Percentiles rank a stretch among this genome's conserved stretches.
Conservation (phyloP, 2,113 vertebrate genomes). For the Microtus oregoni region DNA sequence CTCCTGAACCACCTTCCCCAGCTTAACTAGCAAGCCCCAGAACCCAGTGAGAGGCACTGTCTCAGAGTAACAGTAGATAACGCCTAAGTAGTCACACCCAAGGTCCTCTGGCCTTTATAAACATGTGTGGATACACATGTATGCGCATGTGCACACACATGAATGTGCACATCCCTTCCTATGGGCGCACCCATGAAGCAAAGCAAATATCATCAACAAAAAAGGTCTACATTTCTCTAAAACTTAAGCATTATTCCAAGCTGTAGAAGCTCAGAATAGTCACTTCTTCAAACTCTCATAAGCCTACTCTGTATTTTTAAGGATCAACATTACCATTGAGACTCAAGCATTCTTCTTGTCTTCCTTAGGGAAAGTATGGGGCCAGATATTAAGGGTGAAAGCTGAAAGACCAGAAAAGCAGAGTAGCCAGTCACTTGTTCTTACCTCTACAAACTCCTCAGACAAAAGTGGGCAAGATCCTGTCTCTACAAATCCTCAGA, state of each 20-base stretch:
- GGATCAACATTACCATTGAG: not conserved
- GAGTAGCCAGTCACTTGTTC: too few relatives aligned
- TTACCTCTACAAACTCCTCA: too few relatives aligned
- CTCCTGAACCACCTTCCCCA: not conserved
- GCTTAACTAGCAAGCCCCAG: not conserved
- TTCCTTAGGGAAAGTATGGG: not conserved
- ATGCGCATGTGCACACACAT: too few relatives aligned
- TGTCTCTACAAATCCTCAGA: too few relatives aligned
- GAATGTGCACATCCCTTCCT: not conserved
- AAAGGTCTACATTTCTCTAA: not conserved
- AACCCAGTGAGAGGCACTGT: not conserved
- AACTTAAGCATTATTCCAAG: not conserved
- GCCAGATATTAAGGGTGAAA: too few relatives aligned
- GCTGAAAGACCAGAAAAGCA: too few relatives aligned
- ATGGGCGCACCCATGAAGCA: not conserved
- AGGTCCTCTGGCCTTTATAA: not conserved
- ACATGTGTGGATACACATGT: too few relatives aligned
- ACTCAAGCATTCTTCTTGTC: not conserved
- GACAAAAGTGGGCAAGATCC: too few relatives aligned
- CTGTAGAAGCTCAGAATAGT: not conserved
- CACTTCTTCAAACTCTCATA: not conserved
- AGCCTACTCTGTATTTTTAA: not conserved
- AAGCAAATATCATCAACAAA: not conserved
- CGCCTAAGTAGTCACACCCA: not conserved
- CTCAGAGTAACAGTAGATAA: not conserved